Evolutionary conservation across 92 coral and sea anemone genomes (phyloP).

Genomic region (Isaurus tuberculatus): DNA sequence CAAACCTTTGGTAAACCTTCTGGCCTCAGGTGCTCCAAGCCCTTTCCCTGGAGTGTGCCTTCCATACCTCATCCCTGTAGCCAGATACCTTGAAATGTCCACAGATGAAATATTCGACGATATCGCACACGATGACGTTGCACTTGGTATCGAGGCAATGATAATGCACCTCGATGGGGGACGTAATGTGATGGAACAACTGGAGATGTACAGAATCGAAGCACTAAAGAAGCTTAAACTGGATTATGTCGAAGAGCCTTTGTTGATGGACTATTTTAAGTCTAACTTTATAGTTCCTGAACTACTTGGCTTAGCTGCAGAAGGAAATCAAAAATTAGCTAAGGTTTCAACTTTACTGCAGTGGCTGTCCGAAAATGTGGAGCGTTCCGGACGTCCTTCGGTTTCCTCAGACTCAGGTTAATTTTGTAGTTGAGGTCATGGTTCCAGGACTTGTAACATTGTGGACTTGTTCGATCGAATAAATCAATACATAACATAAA

Average conservation of each 20-base stretch:
- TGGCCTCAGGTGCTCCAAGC: conserved; percentile 95
- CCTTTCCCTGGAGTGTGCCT: conserved; percentile 99
- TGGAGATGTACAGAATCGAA: conserved; percentile 69
- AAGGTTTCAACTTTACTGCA: conserved; percentile 79
- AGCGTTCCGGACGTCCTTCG: conserved; percentile 56
- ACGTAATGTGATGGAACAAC: conserved; percentile 75
- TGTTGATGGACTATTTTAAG: conserved; percentile 69
- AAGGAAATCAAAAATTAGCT: conserved; percentile 62
- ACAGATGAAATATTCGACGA: conserved; percentile 79
- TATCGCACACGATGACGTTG: conserved; percentile 66
- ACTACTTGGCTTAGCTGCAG: conserved; percentile 80
- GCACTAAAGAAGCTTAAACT: conserved; percentile 40
- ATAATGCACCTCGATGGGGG: conserved; percentile 84
- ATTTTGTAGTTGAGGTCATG: not conserved
- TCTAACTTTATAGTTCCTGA: conserved; percentile 66
- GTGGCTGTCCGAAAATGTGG: conserved; percentile 94
- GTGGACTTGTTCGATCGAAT: not conserved
- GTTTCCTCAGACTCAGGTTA: conserved; percentile 36
- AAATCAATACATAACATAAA: not conserved
- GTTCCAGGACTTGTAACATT: not conserved
- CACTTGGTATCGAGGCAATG: conserved; percentile 76
- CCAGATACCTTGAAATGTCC: conserved; percentile 81
- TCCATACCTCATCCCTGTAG: conserved; percentile 89
- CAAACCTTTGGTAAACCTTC: conserved; percentile 87
- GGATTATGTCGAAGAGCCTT: conserved; percentile 42